These are phyloP conservation scores for Chamaetylas fuelleborni DNA, from an alignment of 2,113 vertebrate genomes.

Conservation along the genomic window DNA sequence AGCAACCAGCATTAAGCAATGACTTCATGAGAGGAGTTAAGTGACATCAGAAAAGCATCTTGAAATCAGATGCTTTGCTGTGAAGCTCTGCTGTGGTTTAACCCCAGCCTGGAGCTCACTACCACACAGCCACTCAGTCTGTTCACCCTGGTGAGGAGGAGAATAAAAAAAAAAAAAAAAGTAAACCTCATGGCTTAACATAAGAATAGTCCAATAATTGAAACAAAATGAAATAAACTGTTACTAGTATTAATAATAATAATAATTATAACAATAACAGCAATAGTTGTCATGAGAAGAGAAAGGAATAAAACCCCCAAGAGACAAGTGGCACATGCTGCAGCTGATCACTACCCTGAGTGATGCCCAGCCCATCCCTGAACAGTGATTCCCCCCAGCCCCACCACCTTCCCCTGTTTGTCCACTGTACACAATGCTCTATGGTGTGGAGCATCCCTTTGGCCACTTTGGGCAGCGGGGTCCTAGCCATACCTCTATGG, in stretches of 20 bases:
- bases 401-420: accelerated
- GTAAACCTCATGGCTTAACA: not conserved
- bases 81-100: not conserved
- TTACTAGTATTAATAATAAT: not conserved
- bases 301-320: not conserved
- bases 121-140: not conserved
- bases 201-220: not conserved
- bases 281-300: not conserved
- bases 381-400: accelerated
- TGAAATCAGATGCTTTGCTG: not conserved
- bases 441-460: not conserved
- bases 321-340: not conserved
- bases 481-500: not conserved
- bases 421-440: not conserved
- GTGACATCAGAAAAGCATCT: constrained; percentile 33
- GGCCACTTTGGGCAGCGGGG: not conserved
- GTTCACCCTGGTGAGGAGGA: not conserved
- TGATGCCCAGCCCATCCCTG: not conserved
- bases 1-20: not conserved
- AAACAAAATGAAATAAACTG: not conserved
- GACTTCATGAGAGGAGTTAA: not conserved
- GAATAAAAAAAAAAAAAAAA: not conserved
- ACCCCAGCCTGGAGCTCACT: not conserved
- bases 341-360: not conserved
- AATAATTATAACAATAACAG: not conserved